Conservation (phyloP, 2,888 invertebrate genomes). For the Cosmopolites sordidus region DNA sequence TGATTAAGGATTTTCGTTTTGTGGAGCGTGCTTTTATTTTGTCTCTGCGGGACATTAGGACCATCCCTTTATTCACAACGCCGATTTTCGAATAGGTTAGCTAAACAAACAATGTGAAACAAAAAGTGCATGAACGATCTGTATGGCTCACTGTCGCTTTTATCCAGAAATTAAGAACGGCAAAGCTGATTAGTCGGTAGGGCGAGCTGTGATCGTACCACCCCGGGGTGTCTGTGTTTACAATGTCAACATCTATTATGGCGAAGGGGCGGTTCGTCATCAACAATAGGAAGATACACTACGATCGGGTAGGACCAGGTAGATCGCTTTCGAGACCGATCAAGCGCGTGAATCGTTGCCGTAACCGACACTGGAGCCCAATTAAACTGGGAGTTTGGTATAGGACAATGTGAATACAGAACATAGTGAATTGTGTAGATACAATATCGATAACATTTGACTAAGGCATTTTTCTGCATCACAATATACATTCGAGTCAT, state of each 20-base stretch:
- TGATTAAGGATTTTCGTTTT: no score
- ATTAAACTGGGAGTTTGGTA: background rate
- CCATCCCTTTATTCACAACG: no score
- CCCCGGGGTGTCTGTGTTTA: slow-evolving; percentile 46
- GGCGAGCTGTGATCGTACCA: slow-evolving; percentile 45
- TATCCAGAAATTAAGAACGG: slow-evolving; percentile 12
- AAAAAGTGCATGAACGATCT: background rate
- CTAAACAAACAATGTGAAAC: background rate
- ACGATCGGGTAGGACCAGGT: slow-evolving; percentile 27
- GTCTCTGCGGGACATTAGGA: no score
- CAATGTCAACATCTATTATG: slow-evolving; percentile 42
- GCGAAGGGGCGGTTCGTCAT: slow-evolving; percentile 25
- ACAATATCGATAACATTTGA: no score
- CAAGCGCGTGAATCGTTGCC: background rate
- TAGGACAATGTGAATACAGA: no score
- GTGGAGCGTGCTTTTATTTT: no score
- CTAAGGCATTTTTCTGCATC: no score
- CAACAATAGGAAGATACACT: slow-evolving; percentile 43
- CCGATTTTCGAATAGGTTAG: no score
- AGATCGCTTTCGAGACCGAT: background rate
- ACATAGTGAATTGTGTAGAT: no score
- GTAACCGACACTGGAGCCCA: background rate
- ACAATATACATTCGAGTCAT: no score
- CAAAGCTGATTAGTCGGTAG: slow-evolving; percentile 44
- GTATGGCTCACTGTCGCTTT: background rate